A percentile compares a stretch with the other conserved stretches of the same genome.
Evolutionary conservation across 2,797 vertebrate genomes (phyloP).

Genomic region (Buphagus erythrorhynchus): DNA sequence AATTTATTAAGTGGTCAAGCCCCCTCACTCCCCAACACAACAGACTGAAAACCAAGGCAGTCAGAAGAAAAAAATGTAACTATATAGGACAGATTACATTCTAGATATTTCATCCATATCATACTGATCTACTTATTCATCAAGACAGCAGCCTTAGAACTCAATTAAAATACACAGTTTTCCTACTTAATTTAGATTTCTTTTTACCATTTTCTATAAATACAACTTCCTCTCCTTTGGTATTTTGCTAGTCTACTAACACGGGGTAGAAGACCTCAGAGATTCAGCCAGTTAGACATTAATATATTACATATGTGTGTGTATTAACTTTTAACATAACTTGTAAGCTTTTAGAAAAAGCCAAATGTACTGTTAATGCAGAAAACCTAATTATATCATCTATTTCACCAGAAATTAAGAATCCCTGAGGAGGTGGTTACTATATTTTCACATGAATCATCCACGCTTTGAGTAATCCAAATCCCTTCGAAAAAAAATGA

Average conservation of each 20-base stretch:
- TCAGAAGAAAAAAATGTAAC: not conserved
- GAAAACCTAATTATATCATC: not conserved
- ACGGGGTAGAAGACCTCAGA: not conserved
- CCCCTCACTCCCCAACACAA: rapidly evolving
- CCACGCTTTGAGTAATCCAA: not conserved
- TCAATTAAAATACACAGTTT: not conserved
- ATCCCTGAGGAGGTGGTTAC: not conserved
- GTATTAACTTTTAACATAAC: not conserved
- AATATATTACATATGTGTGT: not conserved
- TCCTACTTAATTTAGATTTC: not conserved
- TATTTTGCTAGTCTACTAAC: not conserved
- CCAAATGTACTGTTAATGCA: not conserved
- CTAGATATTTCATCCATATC: not conserved
- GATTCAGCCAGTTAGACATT: not conserved
- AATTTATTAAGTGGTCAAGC: not conserved
- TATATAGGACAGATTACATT: not conserved
- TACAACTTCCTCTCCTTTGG: not conserved
- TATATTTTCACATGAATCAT: not conserved
- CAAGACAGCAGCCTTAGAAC: not conserved
- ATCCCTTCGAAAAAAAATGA: not conserved
- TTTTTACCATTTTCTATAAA: not conserved
- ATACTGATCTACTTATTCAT: not conserved
- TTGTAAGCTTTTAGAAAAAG: not conserved
- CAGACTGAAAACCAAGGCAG: not conserved
- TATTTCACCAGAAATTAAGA: not conserved